Evolutionary conservation across 2,888 invertebrate species (phyloP), one percentile per base, ranked within the genome.

Genomic region (Heteropelma amictum): DNA sequence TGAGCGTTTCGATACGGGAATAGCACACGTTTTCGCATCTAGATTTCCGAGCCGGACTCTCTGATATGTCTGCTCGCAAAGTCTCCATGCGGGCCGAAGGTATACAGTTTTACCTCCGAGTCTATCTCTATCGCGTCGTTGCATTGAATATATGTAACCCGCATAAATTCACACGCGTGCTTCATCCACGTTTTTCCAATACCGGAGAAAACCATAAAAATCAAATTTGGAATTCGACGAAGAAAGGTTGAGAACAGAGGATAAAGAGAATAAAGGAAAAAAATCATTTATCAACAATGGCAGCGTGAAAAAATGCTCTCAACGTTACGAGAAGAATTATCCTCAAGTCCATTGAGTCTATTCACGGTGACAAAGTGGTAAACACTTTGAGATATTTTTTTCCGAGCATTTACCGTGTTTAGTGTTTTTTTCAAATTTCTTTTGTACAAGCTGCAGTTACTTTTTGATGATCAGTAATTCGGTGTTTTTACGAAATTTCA

Each of bases 1-100:
- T 19, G 19, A 17, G 28, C 12, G 17, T 64, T 64, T 28, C 38
- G 51, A 64, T 64, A 28, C 38, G 49, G 19, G 51, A 51, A 51
- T 38, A 47, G 38, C 21, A 30, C n/a, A 17, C 21, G 35, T 49
- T 63, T n/a, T 17, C n/a, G n/a, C n/a, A n/a, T n/a, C 49, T 38
- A 12, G 64, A 53, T 64, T 64, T 64, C 53, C 49, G 26, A 42
- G 53, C 40, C 53, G 53, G 53, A 64, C 53, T 38, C 53, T 17
- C 40, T 30, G 64, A 33, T 40, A 38, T 19, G 64, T 53, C 26
- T 42, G 2, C 42, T 40, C 53, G 40, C n/a, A n/a, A 30, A 53
- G 64, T 53, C n/a, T n/a, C 49, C 14, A 71, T 71, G 70, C 70
- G 70, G 64, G 70, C 33, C 64, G 64, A 64, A 64, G 70, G 70